Conservation (phyloP, 1,140 invertebrate genomes). For the Schlechtendalia chinensis region DNA sequence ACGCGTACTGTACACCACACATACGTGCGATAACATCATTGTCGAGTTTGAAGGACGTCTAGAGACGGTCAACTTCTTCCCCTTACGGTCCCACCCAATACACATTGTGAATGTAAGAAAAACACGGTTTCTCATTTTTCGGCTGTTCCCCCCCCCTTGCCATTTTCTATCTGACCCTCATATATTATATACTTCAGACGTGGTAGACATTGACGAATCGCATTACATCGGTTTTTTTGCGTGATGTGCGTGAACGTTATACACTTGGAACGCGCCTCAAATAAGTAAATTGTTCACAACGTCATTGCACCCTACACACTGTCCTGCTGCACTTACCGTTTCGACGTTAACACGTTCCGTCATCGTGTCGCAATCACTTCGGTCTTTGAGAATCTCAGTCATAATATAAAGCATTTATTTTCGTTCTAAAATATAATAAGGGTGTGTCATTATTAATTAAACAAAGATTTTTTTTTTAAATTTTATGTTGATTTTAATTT, state of each 20-base stretch:
- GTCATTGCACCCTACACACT: background rate
- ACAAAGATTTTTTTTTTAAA: background rate
- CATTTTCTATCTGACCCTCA: too few species aligned
- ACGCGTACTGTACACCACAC: too few species aligned
- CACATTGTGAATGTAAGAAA: too few species aligned
- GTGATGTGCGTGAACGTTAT: background rate
- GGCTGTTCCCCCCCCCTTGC: too few species aligned
- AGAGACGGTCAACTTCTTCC: too few species aligned
- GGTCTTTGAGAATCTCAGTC: background rate
- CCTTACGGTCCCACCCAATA: too few species aligned
- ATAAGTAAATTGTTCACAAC: conserved; percentile 17
- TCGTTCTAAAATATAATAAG: background rate
- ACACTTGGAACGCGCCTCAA: too few species aligned
- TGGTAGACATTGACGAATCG: conserved; percentile 28
- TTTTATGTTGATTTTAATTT: background rate
- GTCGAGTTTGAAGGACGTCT: too few species aligned
- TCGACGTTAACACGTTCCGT: background rate
- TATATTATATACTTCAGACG: too few species aligned
- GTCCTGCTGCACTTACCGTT: background rate
- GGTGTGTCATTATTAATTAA: too few species aligned
- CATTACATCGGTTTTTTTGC: background rate
- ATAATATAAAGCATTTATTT: background rate
- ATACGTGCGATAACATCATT: too few species aligned
- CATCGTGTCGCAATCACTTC: conserved; percentile 13
- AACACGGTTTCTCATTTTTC: background rate